Evolutionary conservation across 2,113 vertebrate genomes (phyloP).

Genomic region (Saimiri boliviensis): DNA sequence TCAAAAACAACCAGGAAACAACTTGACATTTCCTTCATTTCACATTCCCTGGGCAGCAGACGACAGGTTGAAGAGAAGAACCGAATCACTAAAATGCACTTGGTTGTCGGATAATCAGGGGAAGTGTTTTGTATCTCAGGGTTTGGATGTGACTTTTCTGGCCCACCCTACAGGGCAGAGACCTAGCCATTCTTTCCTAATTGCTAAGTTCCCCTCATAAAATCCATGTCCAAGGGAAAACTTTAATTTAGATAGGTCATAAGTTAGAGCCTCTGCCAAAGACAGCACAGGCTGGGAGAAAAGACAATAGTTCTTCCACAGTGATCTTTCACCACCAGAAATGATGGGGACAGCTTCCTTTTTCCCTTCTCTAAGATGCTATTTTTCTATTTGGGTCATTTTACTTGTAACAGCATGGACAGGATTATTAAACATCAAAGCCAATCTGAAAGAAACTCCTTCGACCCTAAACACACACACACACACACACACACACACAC

Average conservation of each 20-base stretch:
- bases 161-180: background rate
- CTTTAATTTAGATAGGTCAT: slow-evolving; percentile 56
- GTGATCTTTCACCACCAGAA: background rate
- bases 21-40: background rate
- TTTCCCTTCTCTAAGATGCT: background rate
- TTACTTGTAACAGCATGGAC: background rate
- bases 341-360: background rate
- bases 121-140: background rate
- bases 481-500: background rate
- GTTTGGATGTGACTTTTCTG: background rate
- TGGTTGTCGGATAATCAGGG: background rate
- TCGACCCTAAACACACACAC: background rate
- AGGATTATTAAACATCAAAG: background rate
- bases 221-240: slow-evolving; percentile 43
- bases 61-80: background rate
- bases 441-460: background rate
- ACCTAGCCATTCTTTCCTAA: slow-evolving; percentile 21
- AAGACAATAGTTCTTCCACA: background rate
- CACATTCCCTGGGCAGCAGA: background rate
- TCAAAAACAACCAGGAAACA: background rate
- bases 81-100: background rate
- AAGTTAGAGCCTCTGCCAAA: slow-evolving; percentile 11
- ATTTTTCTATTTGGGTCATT: slow-evolving; percentile 4
- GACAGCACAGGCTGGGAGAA: background rate
- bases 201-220: slow-evolving; percentile 30